Evolutionary conservation across 35 echinoderm and acorn worm genomes (phyloP).

Genomic region (Chiridota heheva): DNA sequence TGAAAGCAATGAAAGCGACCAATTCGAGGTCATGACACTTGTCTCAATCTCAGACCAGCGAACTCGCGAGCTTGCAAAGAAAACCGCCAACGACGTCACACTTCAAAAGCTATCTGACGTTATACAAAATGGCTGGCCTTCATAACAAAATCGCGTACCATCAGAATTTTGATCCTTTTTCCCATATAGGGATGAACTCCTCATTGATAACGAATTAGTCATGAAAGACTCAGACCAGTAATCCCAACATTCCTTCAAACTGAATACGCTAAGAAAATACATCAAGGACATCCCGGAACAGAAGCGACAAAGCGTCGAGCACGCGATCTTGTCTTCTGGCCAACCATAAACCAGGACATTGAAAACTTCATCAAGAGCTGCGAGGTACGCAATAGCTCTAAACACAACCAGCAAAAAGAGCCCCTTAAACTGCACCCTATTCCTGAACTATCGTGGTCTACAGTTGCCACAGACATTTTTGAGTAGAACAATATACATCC

Average conservation of each 20-base stretch:
- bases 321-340: constrained; percentile 17
- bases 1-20: background rate
- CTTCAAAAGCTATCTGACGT: background rate
- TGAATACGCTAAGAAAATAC: background rate
- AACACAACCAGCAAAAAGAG: background rate
- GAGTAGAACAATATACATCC: constrained; percentile 38
- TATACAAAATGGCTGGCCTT: constrained; percentile 1
- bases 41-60: constrained; percentile 8
- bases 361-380: background rate
- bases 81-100: background rate
- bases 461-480: constrained; percentile 57
- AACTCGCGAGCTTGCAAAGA: background rate
- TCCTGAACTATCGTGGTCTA: background rate
- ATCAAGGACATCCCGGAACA: constrained; percentile 8
- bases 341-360: background rate
- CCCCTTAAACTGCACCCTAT: no score
- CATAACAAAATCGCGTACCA: background rate
- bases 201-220: constrained; percentile 31
- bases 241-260: constrained; percentile 11
- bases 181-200: constrained; percentile 54
- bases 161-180: background rate
- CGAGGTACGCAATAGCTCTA: background rate
- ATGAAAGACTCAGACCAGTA: background rate
- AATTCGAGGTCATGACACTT: constrained; percentile 43
- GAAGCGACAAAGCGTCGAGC: constrained; percentile 38